These are phyloP conservation scores for Chymomyza fuscimana DNA, from an alignment of 2,888 invertebrate species.

Conservation along the genomic window DNA sequence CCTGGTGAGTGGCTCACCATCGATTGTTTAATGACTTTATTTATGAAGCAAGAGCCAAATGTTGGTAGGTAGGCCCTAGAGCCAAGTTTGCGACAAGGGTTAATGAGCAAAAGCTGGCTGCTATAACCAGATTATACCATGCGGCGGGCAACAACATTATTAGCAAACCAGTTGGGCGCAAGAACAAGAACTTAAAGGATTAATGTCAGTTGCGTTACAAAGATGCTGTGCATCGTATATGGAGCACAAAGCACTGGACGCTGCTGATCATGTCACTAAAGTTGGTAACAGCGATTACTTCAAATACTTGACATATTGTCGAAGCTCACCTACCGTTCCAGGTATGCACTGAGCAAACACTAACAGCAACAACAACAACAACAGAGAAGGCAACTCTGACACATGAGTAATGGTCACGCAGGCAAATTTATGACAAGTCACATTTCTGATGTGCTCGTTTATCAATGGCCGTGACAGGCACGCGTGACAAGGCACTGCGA, in stretches of 20 bases:
- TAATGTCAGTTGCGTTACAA: background rate
- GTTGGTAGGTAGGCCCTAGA: conserved; percentile 22
- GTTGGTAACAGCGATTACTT: conserved; percentile 77
- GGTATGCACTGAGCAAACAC: conserved; percentile 5
- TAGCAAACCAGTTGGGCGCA: background rate
- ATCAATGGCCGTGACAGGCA: conserved; percentile 53
- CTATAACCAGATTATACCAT: background rate
- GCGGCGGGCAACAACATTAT: background rate
- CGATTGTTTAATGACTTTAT: conserved; percentile 72
- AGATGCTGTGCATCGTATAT: background rate
- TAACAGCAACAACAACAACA: conserved; percentile 9
- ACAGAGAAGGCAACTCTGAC: conserved; percentile 51
- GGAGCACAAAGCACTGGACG: background rate
- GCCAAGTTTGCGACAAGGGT: conserved; percentile 39
- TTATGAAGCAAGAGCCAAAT: conserved; percentile 15
- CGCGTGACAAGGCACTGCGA: conserved; percentile 61
- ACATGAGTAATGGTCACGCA: conserved; percentile 77
- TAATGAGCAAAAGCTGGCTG: conserved; percentile 53
- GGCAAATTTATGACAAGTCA: conserved; percentile 79
- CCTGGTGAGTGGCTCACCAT: conserved; percentile 42
- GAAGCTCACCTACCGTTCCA: conserved; percentile 32
- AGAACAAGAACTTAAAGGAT: conserved; percentile 6
- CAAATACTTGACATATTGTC: conserved; percentile 73
- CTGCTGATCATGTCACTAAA: conserved; percentile 69
- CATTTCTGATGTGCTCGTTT: conserved; percentile 76